phyloP scores from a whole-genome alignment of 2,797 vertebrate genomes.

The Urosaurus nigricauda region DNA sequence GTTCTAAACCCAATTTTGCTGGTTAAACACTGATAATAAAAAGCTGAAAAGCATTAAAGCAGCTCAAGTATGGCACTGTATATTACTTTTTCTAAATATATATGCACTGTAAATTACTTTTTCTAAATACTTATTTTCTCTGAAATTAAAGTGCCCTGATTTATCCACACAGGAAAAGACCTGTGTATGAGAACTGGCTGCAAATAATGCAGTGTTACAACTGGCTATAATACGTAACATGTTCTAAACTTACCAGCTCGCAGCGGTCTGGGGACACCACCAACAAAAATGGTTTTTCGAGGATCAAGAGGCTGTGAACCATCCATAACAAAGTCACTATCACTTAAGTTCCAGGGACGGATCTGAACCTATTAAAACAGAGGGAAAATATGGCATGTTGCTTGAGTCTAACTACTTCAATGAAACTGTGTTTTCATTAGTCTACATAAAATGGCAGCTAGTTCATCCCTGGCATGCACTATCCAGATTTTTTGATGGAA shows the following conservation, averaged over 20 bases:
- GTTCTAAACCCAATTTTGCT: not conserved
- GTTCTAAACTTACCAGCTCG: constrained; percentile 89
- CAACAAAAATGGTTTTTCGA: constrained; percentile 99
- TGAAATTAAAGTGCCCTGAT: not conserved
- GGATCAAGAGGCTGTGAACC: constrained; percentile 98
- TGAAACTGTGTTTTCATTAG: constrained; percentile 15
- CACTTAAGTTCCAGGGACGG: constrained; percentile 97
- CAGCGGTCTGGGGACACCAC: constrained; percentile 94
- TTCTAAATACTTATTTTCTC: not conserved
- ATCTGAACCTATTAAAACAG: constrained; percentile 90
- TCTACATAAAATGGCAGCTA: constrained; percentile 20
- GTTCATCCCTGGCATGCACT: not conserved
- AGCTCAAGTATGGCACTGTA: not conserved
- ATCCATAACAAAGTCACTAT: constrained; percentile 99
- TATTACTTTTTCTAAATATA: too few relatives aligned
- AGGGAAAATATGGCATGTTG: constrained; percentile 11
- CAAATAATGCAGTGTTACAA: not conserved
- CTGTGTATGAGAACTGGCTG: constrained; percentile 7
- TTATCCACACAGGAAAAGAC: not conserved
- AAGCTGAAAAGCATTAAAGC: not conserved
- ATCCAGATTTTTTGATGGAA: not conserved
- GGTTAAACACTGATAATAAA: not conserved
- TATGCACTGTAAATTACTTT: too few relatives aligned
- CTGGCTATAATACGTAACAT: not conserved
- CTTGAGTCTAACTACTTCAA: constrained; percentile 11